Evolutionary conservation across 1,140 invertebrate genomes (phyloP), one percentile per base, ranked within the genome.

Genomic region (Wasmannia auropunctata): DNA sequence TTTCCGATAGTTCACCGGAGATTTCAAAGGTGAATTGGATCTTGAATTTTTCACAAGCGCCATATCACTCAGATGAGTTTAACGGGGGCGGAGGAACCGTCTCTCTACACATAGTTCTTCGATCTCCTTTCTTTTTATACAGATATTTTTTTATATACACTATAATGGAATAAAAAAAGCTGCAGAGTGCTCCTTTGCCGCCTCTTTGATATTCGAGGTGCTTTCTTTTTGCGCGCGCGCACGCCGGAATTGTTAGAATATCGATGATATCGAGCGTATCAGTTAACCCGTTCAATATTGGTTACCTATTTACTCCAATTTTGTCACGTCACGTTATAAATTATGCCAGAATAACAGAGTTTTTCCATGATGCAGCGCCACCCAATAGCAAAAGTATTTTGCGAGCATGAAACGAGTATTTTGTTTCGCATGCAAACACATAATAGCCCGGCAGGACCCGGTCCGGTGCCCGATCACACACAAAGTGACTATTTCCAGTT

Each of bases 31-130:
- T 58, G 60, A 75, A 34, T 87, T 49, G 10, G 65, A 65, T 67
- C 60, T 54, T 40, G 80, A 85, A 85, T 85, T 85, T 76, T 85
- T 65, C n/a, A 85, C 81, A 65, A 77, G 14, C 10, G 10, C 19
- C 37, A 37, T 40, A 83, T 83, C 67, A 2, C 3, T 7, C 43
- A 34, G 28, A 49, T 14, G 19, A 19, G 19, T 74, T 46, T 54
- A 54, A 28, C 19, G 14, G 43, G 3, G n/a, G n/a, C 14, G 25
- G 37, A 56, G 58, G 74, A 69, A 51, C 37, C 58, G 19, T 54
- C 31, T 87, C 46, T 16, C 28, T 81, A 6, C 11, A 22, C 14
- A 56, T 25, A 25, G 16, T 79, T 79, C 14, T 19, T 28, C 34
- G 31, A 19, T 62, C 19, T 70, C 34, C 19, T 10, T 49, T 49